Percentiles rank a stretch among this genome's conserved stretches.
Evolutionary conservation across 2,113 vertebrate genomes (phyloP).

Genomic region (Phalacrocorax carbo): DNA sequence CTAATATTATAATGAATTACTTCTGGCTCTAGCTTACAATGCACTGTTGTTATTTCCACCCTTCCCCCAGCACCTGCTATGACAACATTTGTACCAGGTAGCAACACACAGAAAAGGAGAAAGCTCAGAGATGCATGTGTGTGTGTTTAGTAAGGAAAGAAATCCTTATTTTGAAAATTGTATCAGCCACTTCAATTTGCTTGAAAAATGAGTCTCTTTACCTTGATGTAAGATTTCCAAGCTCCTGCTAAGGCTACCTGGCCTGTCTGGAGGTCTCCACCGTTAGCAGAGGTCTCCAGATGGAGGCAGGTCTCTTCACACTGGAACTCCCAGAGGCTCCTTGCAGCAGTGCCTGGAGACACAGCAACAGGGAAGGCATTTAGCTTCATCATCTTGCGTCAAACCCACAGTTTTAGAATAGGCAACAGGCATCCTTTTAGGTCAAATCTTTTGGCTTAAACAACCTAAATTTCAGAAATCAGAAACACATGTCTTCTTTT

Average conservation of each 20-base stretch:
- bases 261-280: background rate
- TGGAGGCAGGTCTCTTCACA: background rate
- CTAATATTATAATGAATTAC: background rate
- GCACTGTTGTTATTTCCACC: background rate
- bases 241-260: background rate
- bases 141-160: background rate
- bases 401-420: background rate
- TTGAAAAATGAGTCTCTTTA: background rate
- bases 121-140: background rate
- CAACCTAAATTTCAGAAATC: background rate
- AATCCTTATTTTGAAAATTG: background rate
- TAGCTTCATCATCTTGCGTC: background rate
- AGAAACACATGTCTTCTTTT: fast-evolving
- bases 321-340: background rate
- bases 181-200: background rate
- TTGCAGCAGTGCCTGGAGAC: conserved; percentile 22
- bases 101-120: background rate
- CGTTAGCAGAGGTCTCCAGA: background rate
- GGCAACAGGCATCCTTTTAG: background rate
- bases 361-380: background rate
- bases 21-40: background rate
- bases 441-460: background rate
- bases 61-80: background rate
- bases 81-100: background rate
- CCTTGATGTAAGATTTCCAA: background rate